Conservation (phyloP, 2,113 vertebrate species). For the Chaetops frenatus region DNA sequence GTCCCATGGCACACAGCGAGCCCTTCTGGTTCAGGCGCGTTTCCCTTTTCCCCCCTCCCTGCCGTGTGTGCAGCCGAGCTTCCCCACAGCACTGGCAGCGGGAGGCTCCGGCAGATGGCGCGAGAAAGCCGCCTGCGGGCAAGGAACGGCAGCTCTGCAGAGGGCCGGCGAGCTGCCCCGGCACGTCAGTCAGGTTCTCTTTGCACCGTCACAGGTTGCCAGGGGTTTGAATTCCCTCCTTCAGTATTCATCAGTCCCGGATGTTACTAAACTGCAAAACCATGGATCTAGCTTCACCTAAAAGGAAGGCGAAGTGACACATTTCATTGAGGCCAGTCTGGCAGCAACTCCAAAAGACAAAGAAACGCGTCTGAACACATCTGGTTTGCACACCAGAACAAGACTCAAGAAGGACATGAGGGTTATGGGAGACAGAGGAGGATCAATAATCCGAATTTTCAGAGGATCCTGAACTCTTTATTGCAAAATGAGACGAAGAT, state of each 20-base stretch:
- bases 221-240: background rate
- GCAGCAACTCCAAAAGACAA: background rate
- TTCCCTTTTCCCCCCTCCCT: accelerated
- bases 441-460: background rate
- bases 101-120: slow-evolving; percentile 16
- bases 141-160: background rate
- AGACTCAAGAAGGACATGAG: background rate
- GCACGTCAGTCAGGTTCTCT: background rate
- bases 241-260: background rate
- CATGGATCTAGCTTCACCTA: background rate
- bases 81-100: background rate
- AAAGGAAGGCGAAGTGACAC: background rate
- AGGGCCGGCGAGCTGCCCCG: background rate
- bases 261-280: background rate
- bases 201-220: background rate
- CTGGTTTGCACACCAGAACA: background rate
- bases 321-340: background rate
- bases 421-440: background rate
- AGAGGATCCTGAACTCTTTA: background rate
- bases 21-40: background rate
- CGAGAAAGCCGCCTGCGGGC: background rate
- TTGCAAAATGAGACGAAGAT: background rate
- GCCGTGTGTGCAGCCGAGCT: accelerated
- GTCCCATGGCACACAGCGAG: background rate
- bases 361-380: background rate